Evolutionary conservation across 2,113 vertebrate species (phyloP), one percentile per base, ranked within the genome.

Genomic region (Oncorhynchus mykiss): DNA sequence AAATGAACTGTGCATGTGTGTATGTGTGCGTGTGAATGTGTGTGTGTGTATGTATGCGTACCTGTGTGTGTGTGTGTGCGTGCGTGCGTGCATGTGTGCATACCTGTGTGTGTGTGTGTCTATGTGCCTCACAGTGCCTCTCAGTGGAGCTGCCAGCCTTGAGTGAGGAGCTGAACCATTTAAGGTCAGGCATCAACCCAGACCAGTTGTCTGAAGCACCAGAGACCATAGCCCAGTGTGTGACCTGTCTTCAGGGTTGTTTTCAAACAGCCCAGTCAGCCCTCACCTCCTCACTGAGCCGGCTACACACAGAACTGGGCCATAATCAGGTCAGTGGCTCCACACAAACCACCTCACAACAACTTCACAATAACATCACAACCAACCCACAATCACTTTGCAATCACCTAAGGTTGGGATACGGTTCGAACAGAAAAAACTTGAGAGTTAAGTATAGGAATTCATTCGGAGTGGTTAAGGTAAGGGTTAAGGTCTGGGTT

Each of bases 161-260:
- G 84, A 16, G 87, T 91, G 80, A 92, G 0, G 91, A 94, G 81
- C 62, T 96, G 84, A 89, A 89, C 75, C 91, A 92, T 54, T 87
- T 94, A 77, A 84, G 88, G 0, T 54, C 89, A 34, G 87, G 93
- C 25, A 71, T 92, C 74, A 84, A 76, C 67, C 85, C 83, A 0
- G 67, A 73, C 0, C 24, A 78, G 16, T 86, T 75, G 1, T 83
- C 74, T 6, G 88, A 88, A 51, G 70, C 51, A 81, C 66, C 84
- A 80, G 29, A 84, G 89, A 20, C 89, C 92, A 77, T 84, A 54
- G 51, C 73, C 0, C 87, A 88, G 27, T 96, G 94, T 89, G 85
- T 96, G 75, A 81, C 81, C 64, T 81, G 82, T 75, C 82, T 97
- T 29, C 92, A 92, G 59, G 78, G 80, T 0, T 91, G 88, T 78